Conservation (phyloP, 2,797 vertebrate genomes). For the Sebastes iracundus region DNA sequence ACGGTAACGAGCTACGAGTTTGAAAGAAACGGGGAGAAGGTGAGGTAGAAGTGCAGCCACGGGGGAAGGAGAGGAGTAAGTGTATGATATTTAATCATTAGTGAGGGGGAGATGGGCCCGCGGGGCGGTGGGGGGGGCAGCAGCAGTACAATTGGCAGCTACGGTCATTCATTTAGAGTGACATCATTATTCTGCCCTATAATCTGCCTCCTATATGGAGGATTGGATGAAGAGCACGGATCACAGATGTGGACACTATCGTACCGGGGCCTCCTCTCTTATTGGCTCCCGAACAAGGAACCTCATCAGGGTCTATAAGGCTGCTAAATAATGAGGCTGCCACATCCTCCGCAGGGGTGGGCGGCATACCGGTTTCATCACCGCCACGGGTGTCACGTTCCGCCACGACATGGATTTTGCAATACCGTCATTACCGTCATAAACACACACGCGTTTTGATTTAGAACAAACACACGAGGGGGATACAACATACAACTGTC, state of each 20-base stretch:
- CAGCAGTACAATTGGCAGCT: slow-evolving; percentile 44
- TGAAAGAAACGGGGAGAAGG: slow-evolving; percentile 31
- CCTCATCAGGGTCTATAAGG: slow-evolving; percentile 13
- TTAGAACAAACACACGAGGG: no score
- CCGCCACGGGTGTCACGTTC: no score
- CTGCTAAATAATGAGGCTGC: slow-evolving; percentile 59
- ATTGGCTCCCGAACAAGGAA: slow-evolving; percentile 25
- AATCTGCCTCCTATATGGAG: slow-evolving; percentile 56
- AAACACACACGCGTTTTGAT: no score
- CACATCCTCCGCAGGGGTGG: neutral
- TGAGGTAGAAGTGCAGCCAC: slow-evolving; percentile 25
- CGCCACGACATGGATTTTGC: no score
- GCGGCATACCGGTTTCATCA: no score
- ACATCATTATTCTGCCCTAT: slow-evolving; percentile 67
- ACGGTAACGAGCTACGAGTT: slow-evolving; percentile 53
- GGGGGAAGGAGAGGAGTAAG: slow-evolving; percentile 24
- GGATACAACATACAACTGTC: no score
- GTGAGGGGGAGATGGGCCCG: slow-evolving; percentile 38
- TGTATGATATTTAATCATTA: slow-evolving; percentile 62
- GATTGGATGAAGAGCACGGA: slow-evolving; percentile 46
- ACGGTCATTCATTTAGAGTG: slow-evolving; percentile 62
- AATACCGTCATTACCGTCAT: no score
- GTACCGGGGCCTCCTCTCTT: slow-evolving; percentile 7
- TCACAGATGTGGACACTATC: slow-evolving; percentile 55
- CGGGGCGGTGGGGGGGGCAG: neutral